Percentiles rank a stretch among this genome's conserved stretches.
Conservation (phyloP, 1,140 invertebrate species). For the Pentalonia nigronervosa region DNA sequence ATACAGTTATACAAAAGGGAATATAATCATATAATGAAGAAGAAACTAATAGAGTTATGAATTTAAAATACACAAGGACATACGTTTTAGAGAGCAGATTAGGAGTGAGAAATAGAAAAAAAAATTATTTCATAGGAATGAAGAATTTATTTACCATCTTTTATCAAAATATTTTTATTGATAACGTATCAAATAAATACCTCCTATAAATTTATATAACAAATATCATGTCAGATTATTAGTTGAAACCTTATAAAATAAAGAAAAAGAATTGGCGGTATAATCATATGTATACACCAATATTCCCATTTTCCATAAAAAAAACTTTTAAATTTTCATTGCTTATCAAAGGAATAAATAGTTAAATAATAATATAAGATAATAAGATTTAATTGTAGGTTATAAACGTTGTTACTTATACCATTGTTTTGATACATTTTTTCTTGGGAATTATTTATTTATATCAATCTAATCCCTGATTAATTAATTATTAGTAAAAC, state of each 20-base stretch:
- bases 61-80: too few relatives aligned
- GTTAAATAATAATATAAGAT: too few relatives aligned
- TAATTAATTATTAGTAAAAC: not conserved
- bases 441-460: not conserved
- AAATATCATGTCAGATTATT: not conserved
- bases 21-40: too few relatives aligned
- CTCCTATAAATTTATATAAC: too few relatives aligned
- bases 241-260: not conserved
- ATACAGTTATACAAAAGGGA: too few relatives aligned
- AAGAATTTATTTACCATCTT: not conserved
- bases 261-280: not conserved
- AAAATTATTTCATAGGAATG: too few relatives aligned
- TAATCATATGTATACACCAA: not conserved
- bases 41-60: not conserved
- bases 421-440: not conserved
- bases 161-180: not conserved
- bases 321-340: not conserved
- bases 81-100: too few relatives aligned
- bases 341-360: too few relatives aligned
- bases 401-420: not conserved
- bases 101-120: too few relatives aligned
- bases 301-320: too few relatives aligned
- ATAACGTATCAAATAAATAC: not conserved
- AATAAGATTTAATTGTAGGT: not conserved
- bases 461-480: not conserved